phyloP scores from a whole-genome alignment of 2,113 vertebrate genomes.

The Alaudala cheleensis region DNA sequence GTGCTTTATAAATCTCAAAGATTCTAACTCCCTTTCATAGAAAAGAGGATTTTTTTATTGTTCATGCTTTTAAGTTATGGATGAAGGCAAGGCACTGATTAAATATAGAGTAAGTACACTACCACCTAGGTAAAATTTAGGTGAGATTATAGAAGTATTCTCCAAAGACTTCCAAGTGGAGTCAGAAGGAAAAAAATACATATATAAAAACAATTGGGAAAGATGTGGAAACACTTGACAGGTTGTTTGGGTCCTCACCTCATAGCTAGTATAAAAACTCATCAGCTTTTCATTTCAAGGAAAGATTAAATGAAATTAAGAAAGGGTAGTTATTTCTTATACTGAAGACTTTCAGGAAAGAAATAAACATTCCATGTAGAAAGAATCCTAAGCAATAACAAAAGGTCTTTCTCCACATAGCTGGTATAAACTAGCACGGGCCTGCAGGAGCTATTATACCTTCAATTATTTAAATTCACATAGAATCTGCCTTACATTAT shows the following conservation, averaged over 20 bases:
- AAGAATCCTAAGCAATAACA: slow-evolving; percentile 43
- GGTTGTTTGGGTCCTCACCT: not conserved
- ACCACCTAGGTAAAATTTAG: not conserved
- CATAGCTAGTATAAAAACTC: not conserved
- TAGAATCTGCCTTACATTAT: not conserved
- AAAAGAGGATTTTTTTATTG: not conserved
- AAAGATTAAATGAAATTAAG: not conserved
- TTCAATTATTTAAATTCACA: not conserved
- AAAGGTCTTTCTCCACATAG: not conserved
- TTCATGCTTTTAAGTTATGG: not conserved
- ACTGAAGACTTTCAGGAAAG: not conserved
- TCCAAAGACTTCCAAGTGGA: not conserved
- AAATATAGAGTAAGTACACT: slow-evolving; percentile 22
- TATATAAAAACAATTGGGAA: not conserved
- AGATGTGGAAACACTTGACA: not conserved
- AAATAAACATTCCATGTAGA: not conserved
- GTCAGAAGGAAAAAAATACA: not conserved
- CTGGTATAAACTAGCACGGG: not conserved
- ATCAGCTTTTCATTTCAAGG: not conserved
- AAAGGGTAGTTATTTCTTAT: not conserved
- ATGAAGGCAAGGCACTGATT: not conserved
- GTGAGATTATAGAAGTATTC: not conserved
- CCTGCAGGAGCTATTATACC: not conserved
- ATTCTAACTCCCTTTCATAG: not conserved
- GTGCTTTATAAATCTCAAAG: slow-evolving; percentile 22